phyloP scores from a whole-genome alignment of 2,797 vertebrate species.

The Picus viridis region DNA sequence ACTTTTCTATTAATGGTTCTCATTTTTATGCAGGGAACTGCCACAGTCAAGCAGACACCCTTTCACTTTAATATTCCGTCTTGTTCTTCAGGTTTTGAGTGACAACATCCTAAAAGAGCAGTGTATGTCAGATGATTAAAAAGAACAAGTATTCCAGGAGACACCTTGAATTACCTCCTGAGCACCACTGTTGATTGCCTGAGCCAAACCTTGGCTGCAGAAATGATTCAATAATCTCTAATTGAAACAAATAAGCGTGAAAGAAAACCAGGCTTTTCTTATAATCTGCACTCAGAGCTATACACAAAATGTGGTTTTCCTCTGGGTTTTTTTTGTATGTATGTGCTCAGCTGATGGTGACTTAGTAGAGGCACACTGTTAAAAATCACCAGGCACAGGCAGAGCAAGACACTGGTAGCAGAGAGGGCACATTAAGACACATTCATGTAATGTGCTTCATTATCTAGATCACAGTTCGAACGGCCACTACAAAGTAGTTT shows the following conservation, averaged over 20 bases:
- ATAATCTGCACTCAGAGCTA: not conserved
- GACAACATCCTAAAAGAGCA: conserved; percentile 61
- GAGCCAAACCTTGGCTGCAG: conserved; percentile 8
- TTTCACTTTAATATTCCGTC: conserved; percentile 57
- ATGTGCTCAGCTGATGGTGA: not conserved
- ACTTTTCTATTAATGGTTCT: conserved; percentile 49
- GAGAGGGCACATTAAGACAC: not conserved
- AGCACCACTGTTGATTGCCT: conserved; percentile 5
- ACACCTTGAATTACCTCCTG: conserved; percentile 37
- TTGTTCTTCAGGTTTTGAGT: conserved; percentile 56
- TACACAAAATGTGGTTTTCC: conserved; percentile 14
- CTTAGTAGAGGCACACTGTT: not conserved
- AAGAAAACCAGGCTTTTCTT: not conserved
- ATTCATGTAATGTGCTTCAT: not conserved
- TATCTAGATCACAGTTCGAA: conserved; percentile 35
- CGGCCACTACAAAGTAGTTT: conserved; percentile 17
- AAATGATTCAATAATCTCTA: conserved; percentile 31
- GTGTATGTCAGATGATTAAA: conserved; percentile 49
- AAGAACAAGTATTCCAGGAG: conserved; percentile 43
- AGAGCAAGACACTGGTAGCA: not conserved
- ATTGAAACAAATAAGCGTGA: conserved; percentile 53
- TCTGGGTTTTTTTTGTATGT: not conserved
- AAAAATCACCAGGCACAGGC: not conserved
- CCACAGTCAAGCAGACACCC: conserved; percentile 40
- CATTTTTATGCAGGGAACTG: conserved; percentile 62